phyloP scores from a whole-genome alignment of 2,888 invertebrate species.

The Eupithecia inturbata region DNA sequence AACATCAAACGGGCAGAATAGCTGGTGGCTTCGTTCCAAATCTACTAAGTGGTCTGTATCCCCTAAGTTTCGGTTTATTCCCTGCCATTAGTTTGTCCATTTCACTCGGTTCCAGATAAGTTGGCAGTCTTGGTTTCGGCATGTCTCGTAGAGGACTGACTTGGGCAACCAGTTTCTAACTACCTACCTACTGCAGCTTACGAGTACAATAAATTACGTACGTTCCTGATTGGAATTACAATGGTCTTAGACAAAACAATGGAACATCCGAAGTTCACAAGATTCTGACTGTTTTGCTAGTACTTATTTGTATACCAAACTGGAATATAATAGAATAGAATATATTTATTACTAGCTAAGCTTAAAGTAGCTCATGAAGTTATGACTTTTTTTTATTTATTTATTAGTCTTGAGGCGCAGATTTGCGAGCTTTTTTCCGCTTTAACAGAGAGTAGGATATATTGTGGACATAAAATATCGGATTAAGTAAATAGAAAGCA shows the following conservation, averaged over 20 bases:
- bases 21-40: constrained; percentile 45
- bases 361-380: not conserved
- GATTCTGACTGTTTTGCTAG: not conserved
- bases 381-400: not conserved
- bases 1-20: constrained; percentile 37
- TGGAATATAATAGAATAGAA: too few species aligned
- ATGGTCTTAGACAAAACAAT: constrained; percentile 1
- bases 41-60: constrained; percentile 45
- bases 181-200: constrained; percentile 23
- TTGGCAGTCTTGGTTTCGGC: constrained; percentile 42
- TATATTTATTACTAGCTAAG: too few species aligned
- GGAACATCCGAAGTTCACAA: not conserved
- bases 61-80: constrained; percentile 47
- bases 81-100: constrained; percentile 48
- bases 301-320: not conserved
- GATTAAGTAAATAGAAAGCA: not conserved
- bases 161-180: constrained; percentile 31
- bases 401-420: not conserved
- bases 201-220: constrained; percentile 14
- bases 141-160: constrained; percentile 42
- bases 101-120: constrained; percentile 45
- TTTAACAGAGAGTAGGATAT: not conserved
- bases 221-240: constrained; percentile 9
- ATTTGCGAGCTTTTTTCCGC: not conserved
- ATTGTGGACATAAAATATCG: not conserved